Evolutionary conservation across 2,113 vertebrate species (phyloP), one percentile per base, ranked within the genome.

Genomic region (Sylvietta virens): DNA sequence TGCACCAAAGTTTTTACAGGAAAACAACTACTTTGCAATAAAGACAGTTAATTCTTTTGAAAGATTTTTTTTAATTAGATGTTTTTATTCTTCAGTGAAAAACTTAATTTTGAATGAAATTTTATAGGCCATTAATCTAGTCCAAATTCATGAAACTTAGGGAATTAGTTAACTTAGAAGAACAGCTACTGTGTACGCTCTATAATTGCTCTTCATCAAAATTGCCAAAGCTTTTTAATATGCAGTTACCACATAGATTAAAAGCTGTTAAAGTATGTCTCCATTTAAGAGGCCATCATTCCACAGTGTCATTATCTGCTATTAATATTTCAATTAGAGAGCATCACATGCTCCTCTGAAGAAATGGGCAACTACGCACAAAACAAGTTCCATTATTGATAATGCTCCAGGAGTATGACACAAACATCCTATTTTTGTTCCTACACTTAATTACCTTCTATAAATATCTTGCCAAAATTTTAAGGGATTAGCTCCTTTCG

Each of bases 271-370:
- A 70, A 86, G 57, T 48, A 51, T 56, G 58, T 62, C 74, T 92
- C 84, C 5, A 3, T 78, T 44, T 50, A 79, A 88, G 72, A 94
- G 45, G 60, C 70, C 85, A 92, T 81, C 71, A 60, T 91, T 76
- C 61, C 39, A 85, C 45, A 65, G 48, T 66, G 69, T 88, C 72
- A 86, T 95, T 94, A 93, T 45, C 86, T 84, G 70, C 86, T 95
- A 92, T 92, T 96, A 93, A 92, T 92, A 86, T 90, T 96, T 92
- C 74, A 86, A 72, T 89, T 94, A 85, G 33, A 77, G 15, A 67
- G 11, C 45, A 82, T 58, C 86, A 94, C 91, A 87, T 4, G 15
- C 37, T 79, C 21, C 85, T 90, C 74, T 53, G 35, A 90, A 95
- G 81, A 91, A 95, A 62, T 74, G 81, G 0, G 1, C 67, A 92